A percentile compares a stretch with the other conserved stretches of the same genome.
phyloP scores from a whole-genome alignment of 2,797 vertebrate genomes.

The Neosilurus hyrtlii region DNA sequence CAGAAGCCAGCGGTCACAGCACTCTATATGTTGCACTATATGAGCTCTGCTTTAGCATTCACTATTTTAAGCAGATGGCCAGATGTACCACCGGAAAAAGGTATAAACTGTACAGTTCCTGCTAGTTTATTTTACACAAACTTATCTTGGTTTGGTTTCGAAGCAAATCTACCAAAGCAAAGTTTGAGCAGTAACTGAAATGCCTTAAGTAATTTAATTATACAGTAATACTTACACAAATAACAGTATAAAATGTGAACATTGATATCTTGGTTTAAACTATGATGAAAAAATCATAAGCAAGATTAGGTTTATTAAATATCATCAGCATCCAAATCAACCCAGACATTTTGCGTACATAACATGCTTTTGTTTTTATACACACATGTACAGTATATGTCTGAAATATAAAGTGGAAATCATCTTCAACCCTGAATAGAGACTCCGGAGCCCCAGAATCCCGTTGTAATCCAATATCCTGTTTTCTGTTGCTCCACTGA shows the following conservation, averaged over 20 bases:
- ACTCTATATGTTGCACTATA: neutral
- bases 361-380: too few species aligned
- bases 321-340: neutral
- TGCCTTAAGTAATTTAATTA: neutral
- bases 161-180: neutral
- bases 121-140: neutral
- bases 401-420: neutral
- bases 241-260: neutral
- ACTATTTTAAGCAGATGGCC: slow-evolving; percentile 29
- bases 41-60: slow-evolving; percentile 6
- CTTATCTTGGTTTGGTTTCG: neutral
- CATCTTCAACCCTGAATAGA: neutral
- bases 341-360: neutral
- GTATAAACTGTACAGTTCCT: slow-evolving; percentile 8
- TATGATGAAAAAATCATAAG: too few species aligned
- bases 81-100: slow-evolving; percentile 13
- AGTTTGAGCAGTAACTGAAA: neutral
- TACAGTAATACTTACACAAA: too few species aligned
- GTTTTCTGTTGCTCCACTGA: neutral
- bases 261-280: neutral
- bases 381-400: too few species aligned
- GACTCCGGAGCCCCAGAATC: neutral
- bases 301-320: neutral
- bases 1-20: neutral
- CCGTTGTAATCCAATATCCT: neutral